phyloP scores from a whole-genome alignment of 2,113 vertebrate species.

The Entomyzon cyanotis region DNA sequence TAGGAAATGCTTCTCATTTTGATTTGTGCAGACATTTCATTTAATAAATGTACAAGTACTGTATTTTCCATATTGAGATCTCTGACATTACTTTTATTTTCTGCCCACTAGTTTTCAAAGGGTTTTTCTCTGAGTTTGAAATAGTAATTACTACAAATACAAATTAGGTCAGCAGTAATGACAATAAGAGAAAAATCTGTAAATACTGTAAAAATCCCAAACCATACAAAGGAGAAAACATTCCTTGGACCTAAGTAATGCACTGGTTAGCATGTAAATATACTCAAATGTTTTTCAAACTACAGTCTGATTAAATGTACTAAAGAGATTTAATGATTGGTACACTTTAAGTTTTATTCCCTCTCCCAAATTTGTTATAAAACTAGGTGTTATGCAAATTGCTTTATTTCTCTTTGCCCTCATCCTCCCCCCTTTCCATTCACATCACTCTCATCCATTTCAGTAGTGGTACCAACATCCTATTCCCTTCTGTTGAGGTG shows the following conservation, averaged over 20 bases:
- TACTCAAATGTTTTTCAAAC: slow-evolving; percentile 15
- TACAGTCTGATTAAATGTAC: slow-evolving; percentile 4
- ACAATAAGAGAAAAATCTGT: background rate
- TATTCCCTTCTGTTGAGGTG: slow-evolving; percentile 29
- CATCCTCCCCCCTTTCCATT: background rate
- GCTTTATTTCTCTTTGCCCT: background rate
- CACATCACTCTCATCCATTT: background rate
- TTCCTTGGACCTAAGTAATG: background rate
- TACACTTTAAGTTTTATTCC: background rate
- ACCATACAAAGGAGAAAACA: background rate
- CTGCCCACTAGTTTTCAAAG: slow-evolving; percentile 1
- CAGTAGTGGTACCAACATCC: slow-evolving; percentile 30
- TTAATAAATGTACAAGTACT: slow-evolving; percentile 14
- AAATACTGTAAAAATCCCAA: slow-evolving; percentile 4
- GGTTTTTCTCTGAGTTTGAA: slow-evolving; percentile 8
- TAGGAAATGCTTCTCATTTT: slow-evolving; percentile 39
- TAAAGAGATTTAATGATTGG: slow-evolving; percentile 8
- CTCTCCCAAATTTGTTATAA: background rate
- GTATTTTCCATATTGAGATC: background rate
- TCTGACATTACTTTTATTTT: slow-evolving; percentile 29
- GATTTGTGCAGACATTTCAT: slow-evolving; percentile 48
- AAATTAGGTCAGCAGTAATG: slow-evolving; percentile 44
- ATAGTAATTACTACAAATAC: slow-evolving; percentile 2
- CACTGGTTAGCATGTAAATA: background rate
- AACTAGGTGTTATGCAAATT: slow-evolving; percentile 1